Evolutionary conservation across 2,888 invertebrate genomes (phyloP).

Genomic region (Phengaris arion): DNA sequence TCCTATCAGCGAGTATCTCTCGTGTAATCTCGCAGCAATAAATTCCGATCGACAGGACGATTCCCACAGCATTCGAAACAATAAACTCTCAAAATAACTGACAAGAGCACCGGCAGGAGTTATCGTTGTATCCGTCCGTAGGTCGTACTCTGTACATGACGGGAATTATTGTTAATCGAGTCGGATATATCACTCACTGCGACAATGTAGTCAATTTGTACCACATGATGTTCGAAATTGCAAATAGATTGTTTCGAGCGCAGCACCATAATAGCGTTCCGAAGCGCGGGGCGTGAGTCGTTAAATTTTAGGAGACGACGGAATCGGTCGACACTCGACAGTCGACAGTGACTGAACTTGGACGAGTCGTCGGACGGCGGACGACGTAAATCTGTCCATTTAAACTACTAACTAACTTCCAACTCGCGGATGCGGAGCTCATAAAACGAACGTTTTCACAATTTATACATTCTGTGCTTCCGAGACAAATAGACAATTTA

Average conservation of each 20-base stretch:
- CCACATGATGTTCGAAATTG: conserved; percentile 2
- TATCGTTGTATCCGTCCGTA: background rate
- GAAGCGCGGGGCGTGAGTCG: background rate
- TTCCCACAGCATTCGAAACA: conserved; percentile 1
- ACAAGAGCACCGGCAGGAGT: background rate
- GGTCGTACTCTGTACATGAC: background rate
- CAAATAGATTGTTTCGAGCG: conserved; percentile 4
- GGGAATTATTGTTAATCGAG: conserved; percentile 9
- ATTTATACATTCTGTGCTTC: background rate
- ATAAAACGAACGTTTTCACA: background rate
- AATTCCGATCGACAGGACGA: conserved; percentile 9
- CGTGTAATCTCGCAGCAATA: background rate
- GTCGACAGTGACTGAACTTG: background rate
- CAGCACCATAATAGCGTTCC: background rate
- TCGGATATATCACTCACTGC: conserved; percentile 8
- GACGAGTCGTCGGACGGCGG: background rate
- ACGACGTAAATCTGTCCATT: conserved; percentile 19
- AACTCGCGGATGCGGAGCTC: background rate
- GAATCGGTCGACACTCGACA: conserved; percentile 18
- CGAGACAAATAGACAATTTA: background rate
- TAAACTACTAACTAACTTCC: conserved; percentile 3
- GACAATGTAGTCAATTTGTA: conserved; percentile 16
- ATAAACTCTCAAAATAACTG: conserved; percentile 13
- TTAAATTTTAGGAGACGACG: conserved; percentile 23
- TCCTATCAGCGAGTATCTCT: background rate